Conservation (phyloP, 2,797 vertebrate genomes). For the Sparus aurata region DNA sequence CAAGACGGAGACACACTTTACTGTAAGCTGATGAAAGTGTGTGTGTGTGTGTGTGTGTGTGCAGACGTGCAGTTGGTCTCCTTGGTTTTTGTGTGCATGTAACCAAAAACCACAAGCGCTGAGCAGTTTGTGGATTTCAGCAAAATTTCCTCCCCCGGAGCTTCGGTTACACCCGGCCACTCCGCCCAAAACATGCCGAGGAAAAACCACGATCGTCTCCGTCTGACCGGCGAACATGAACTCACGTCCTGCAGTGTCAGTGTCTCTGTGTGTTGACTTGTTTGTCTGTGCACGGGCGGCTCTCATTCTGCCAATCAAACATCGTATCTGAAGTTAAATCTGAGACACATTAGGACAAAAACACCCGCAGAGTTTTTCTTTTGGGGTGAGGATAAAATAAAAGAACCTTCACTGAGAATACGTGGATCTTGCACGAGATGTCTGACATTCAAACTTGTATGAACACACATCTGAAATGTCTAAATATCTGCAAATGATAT, state of each 20-base stretch:
- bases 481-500: no score
- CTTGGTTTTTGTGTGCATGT: slow-evolving; percentile 1
- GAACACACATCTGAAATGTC: not conserved
- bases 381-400: no score
- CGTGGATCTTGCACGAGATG: no score
- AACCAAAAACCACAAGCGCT: slow-evolving; percentile 36
- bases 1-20: not conserved
- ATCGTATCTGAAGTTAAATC: not conserved
- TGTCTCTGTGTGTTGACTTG: not conserved
- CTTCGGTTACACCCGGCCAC: not conserved
- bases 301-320: not conserved
- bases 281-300: not conserved
- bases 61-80: not conserved
- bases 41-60: not conserved
- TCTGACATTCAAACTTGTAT: not conserved
- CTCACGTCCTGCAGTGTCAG: slow-evolving; percentile 6
- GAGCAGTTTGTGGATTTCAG: slow-evolving; percentile 24
- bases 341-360: not conserved
- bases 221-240: slow-evolving; percentile 17
- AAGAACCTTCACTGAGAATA: not conserved
- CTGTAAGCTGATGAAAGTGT: not conserved
- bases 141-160: not conserved
- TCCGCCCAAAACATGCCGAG: not conserved
- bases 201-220: slow-evolving; percentile 1
- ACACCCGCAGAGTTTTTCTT: not conserved